These are phyloP conservation scores for Stictocephala bisonia DNA, from an alignment of 2,888 invertebrate species.

Conservation along the genomic window DNA sequence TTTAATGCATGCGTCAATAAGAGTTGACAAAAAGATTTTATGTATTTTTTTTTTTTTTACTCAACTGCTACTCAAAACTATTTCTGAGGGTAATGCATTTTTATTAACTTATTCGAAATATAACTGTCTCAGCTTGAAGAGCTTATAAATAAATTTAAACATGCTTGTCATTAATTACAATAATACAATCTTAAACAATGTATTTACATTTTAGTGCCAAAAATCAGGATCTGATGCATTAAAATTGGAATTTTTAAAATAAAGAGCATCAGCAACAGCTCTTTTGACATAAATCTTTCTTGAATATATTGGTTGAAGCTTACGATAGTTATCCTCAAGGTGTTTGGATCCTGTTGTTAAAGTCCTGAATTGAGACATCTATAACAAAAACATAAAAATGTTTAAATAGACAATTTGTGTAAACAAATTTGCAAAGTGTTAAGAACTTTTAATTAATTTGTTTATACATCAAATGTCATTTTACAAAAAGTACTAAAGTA, in stretches of 20 bases:
- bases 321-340: conserved; percentile 78
- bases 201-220: conserved; percentile 9
- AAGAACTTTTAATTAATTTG: no score
- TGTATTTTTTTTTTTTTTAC: no score
- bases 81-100: no score
- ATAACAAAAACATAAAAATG: conserved; percentile 53
- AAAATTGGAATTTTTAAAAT: conserved; percentile 4
- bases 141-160: no score
- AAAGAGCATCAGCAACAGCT: conserved; percentile 48
- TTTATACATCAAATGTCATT: no score
- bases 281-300: conserved; percentile 74
- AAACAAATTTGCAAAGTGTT: neutral
- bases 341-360: conserved; percentile 71
- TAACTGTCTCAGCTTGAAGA: no score
- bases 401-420: neutral
- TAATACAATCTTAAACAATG: neutral
- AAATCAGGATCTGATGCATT: conserved; percentile 27
- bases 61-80: no score
- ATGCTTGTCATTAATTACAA: no score
- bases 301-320: conserved; percentile 74
- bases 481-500: no score
- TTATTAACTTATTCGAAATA: no score
- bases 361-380: conserved; percentile 75
- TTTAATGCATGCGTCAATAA: no score
- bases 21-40: no score